Evolutionary conservation across 2,113 vertebrate species (phyloP), one percentile per base, ranked within the genome.

Genomic region (Podiceps cristatus): DNA sequence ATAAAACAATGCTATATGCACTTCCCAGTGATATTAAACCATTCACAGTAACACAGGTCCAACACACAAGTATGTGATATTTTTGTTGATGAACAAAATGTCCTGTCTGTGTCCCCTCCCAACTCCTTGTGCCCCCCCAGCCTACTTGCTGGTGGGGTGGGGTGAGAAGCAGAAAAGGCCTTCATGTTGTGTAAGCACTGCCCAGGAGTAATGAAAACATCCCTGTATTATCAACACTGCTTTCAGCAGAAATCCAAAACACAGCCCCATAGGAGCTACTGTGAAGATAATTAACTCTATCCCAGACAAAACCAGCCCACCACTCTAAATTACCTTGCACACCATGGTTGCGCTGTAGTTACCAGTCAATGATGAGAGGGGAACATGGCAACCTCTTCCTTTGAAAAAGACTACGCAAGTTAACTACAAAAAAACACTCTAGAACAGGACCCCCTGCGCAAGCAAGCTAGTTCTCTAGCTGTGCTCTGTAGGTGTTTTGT

Each of bases 1-100:
- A 8, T 11, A 29, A 59, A 42, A 10, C 22, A n/a, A 9, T 15
- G 7, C 18, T 29, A 19, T 13, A 53, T 24, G 15, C 22, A 24
- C 10, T 69, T 78, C 17, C 37, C 24, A 47, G 29, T 1, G 0
- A 63, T 37, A 37, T 14, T 24, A 62, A 83, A 18, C 37, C 2
- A 0, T 52, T 77, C 12, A 2, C 9, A 24, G 59, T n/a, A 67
- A 45, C 7, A 35, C 0, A 1, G 37, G 29, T 33, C n/a, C 90
- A 53, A 12, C 47, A 50, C 22, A 55, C 29, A 80, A 52, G 18
- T 49, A 42, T 1, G 1, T 58, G 18, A 18, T 19, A 19, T 44
- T 86, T 86, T 67, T 56, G 25, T 42, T 24, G 3, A 44, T 42
- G 35, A 50, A 64, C 42, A 42, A 42, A 42, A 42, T 42, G 42